Base-by-base conservation (phyloP, 2,888 invertebrate species). In the Synanthedon formicaeformis region DNA sequence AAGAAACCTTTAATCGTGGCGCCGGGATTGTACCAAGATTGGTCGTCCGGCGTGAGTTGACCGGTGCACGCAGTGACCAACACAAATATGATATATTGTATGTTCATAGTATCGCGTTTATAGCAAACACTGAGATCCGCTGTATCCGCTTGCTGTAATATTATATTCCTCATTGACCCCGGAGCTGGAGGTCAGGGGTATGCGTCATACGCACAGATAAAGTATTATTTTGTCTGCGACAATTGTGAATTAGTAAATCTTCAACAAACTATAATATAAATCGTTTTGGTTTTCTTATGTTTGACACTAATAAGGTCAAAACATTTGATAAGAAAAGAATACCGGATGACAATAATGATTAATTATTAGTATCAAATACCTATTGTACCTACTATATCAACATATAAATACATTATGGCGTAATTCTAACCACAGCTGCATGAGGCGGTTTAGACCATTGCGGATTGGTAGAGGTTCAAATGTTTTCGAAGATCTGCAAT, bases 151-250 rank as follows among this genome's bases (percentile, higher is more conserved):
- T 45, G 45, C 45, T 55, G 56, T 64, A 63, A 64, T 67, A 68
- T 69, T 63, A 55, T 56, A 57, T 55, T 56, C 54, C 53, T 52
- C 23, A 41, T 18, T 63, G 67, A 68, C 67, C 69, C 50, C 69
- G 66, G 66, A 66, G 69, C 57, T 64, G 58, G 10, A 50, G 67
- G 69, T 65, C 55, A 68, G 57, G 45, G 49, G 13, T 13, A 8
- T 45, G 11, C 45, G 45, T 45, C 12, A 45, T 45, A 45, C 45
- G n/a, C 14, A 45, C 13, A 45, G 45, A 45, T 45, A 45, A 45
- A 12, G 14, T 8, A 45, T 45, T 23, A 45, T 45, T 45, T 10
- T 45, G 45, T 45, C 45, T 45, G 45, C 45, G 45, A n/a, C 45
- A 45, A 3, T 23, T 23, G 45, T 45, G 34, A 45, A 14, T 45